These are phyloP conservation scores for Apostichopus californicus DNA, from an alignment of 35 echinoderm and acorn worm species.

Conservation along the genomic window DNA sequence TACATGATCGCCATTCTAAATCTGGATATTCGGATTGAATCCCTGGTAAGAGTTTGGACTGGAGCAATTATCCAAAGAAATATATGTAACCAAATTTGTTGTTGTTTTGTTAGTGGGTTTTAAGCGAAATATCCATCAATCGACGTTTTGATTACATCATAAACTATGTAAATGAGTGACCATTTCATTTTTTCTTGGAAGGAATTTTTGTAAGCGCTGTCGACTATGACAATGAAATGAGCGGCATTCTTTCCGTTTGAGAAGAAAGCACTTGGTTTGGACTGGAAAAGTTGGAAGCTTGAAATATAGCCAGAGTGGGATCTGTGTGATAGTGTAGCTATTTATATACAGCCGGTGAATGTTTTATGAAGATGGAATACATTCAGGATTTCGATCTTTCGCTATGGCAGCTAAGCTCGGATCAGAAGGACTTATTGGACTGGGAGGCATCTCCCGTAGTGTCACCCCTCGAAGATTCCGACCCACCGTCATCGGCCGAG, in stretches of 20 bases:
- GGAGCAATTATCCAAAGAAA: no score
- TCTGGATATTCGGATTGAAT: background rate
- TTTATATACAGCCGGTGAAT: background rate
- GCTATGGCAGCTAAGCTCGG: conserved; percentile 73
- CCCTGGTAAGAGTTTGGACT: background rate
- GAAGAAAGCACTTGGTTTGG: background rate
- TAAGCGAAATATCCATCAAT: no score
- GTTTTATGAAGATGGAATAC: conserved; percentile 80
- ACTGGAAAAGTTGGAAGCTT: background rate
- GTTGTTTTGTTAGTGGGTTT: no score
- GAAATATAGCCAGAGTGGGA: no score
- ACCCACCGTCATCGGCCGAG: background rate
- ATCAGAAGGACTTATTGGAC: conserved; percentile 64
- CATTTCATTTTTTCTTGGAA: no score
- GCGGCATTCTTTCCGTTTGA: no score
- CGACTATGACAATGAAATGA: no score
- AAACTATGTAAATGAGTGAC: no score
- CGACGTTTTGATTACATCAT: no score
- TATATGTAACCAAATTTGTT: no score
- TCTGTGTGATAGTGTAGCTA: background rate
- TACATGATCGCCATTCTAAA: no score
- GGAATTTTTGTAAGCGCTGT: no score
- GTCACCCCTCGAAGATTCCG: conserved; percentile 26
- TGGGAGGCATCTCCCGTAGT: conserved; percentile 44
- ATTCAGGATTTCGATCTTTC: conserved; percentile 88